phyloP scores from a whole-genome alignment of 2,888 invertebrate genomes.

The Protophormia terraenovae region DNA sequence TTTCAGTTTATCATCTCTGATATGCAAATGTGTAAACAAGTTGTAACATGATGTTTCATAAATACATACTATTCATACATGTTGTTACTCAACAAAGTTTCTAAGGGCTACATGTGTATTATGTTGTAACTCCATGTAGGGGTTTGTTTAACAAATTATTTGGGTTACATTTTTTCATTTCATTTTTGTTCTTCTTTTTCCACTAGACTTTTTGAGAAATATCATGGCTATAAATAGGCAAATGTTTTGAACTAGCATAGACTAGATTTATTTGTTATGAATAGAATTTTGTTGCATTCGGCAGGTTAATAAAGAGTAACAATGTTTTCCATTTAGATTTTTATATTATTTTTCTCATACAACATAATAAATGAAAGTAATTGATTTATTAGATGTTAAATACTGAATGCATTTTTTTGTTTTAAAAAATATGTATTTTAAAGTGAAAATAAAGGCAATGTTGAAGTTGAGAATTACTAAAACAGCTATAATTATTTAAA shows the following conservation, averaged over 20 bases:
- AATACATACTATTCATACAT: not conserved
- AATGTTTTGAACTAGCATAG: not conserved
- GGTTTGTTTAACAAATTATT: not conserved
- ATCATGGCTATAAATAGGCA: not conserved
- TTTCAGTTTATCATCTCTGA: no score
- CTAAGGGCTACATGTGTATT: not conserved
- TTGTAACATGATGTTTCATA: constrained; percentile 12
- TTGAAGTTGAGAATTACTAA: no score
- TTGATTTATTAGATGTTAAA: not conserved
- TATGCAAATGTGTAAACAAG: not conserved
- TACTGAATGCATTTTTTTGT: no score
- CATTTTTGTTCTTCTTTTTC: not conserved
- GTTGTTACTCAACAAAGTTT: not conserved
- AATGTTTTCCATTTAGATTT: not conserved
- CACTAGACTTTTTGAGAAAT: not conserved
- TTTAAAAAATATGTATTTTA: no score
- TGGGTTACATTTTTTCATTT: not conserved
- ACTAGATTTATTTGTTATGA: no score
- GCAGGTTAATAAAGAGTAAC: not conserved
- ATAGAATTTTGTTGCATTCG: not conserved
- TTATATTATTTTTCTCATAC: not conserved
- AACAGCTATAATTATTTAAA: no score
- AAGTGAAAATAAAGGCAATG: no score
- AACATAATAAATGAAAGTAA: not conserved
- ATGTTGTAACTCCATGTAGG: not conserved